These are phyloP conservation scores for Latrodectus elegans DNA, from an alignment of 2,888 invertebrate genomes.

Conservation along the genomic window DNA sequence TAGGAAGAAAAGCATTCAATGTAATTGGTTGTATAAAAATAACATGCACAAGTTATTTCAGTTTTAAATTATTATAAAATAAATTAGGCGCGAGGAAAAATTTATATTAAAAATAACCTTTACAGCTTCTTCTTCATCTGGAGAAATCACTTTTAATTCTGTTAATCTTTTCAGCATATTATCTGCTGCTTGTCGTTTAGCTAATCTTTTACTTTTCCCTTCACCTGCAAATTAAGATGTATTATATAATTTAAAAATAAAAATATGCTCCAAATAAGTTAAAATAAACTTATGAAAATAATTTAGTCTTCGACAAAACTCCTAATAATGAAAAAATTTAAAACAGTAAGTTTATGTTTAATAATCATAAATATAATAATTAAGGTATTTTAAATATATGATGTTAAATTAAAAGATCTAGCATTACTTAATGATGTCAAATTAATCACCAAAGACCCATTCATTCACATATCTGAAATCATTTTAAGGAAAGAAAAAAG, in stretches of 20 bases:
- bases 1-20: not conserved
- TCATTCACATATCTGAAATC: no score
- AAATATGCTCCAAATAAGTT: not conserved
- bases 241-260: not conserved
- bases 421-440: no score
- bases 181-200: conserved; percentile 95
- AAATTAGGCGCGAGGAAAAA: no score
- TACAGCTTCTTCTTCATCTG: conserved; percentile 60
- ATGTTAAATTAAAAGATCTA: no score
- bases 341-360: no score
- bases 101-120: conserved; percentile 17
- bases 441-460: no score
- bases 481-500: no score
- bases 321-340: not conserved
- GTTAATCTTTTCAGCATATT: conserved; percentile 88
- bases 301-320: not conserved
- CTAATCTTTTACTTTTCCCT: conserved; percentile 96
- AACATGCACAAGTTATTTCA: no score
- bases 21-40: no score
- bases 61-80: no score
- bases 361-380: no score
- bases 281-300: not conserved
- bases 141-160: conserved; percentile 73
- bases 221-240: conserved; percentile 72
- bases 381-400: no score